Conservation (phyloP, 2,888 invertebrate species). For the Rhaphigaster nebulosa region DNA sequence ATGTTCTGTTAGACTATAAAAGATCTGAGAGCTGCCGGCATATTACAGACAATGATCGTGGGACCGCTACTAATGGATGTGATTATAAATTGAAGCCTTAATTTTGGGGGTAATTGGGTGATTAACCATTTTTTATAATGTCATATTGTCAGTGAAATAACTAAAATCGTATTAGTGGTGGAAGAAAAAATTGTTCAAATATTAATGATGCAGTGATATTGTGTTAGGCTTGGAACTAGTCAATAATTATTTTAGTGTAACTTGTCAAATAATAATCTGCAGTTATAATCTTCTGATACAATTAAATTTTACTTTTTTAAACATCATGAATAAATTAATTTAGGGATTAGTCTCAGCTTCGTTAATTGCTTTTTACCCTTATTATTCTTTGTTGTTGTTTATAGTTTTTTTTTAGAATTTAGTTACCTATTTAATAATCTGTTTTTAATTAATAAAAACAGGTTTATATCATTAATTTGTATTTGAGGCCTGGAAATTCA, state of each 20-base stretch:
- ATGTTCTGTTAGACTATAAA: not conserved
- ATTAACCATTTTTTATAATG: not conserved
- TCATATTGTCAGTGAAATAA: not conserved
- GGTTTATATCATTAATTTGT: not conserved
- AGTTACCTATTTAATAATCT: no score
- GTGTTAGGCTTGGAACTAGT: no score
- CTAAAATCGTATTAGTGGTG: not conserved
- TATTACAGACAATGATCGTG: not conserved
- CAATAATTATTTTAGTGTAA: no score
- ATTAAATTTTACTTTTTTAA: no score
- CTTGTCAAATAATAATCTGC: no score
- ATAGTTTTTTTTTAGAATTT: no score
- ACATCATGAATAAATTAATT: no score
- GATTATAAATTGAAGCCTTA: conserved; percentile 22
- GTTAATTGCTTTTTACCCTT: no score
- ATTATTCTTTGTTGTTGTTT: no score
- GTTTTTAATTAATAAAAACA: not conserved
- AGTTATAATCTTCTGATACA: no score
- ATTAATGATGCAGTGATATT: no score
- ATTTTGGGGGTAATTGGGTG: not conserved
- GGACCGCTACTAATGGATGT: conserved; percentile 8
- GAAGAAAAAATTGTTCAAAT: not conserved
- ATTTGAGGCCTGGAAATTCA: not conserved
- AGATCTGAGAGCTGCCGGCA: not conserved
- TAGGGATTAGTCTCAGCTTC: no score